phyloP scores from a whole-genome alignment of 2,113 vertebrate species.

The Hylia prasina region DNA sequence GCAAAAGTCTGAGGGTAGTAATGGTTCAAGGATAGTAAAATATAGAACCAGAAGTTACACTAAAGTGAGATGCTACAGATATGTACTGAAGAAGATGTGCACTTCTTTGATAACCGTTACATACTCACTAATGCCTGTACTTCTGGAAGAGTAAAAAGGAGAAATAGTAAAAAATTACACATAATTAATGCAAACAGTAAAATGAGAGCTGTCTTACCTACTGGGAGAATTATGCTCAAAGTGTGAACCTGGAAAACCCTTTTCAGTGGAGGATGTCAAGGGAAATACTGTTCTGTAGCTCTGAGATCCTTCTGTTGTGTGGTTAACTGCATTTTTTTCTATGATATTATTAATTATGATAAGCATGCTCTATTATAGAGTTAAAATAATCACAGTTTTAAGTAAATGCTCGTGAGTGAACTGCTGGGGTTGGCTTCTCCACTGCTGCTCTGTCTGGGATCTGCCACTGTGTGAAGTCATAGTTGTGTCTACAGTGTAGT shows the following conservation, averaged over 20 bases:
- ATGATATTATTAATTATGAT: background rate
- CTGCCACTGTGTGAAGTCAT: accelerated
- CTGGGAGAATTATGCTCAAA: background rate
- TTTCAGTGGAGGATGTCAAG: background rate
- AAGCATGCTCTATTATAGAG: background rate
- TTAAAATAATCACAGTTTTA: background rate
- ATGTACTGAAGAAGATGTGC: background rate
- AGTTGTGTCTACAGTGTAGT: accelerated
- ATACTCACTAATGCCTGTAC: background rate
- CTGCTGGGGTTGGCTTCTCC: background rate
- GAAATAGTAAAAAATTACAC: background rate
- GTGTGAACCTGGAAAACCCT: background rate
- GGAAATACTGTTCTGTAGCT: background rate
- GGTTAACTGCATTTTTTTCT: background rate
- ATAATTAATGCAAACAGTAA: background rate
- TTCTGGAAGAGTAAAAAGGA: background rate
- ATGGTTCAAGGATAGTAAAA: background rate
- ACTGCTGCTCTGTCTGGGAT: background rate
- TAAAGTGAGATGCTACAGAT: background rate
- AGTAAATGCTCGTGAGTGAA: background rate
- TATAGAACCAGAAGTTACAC: background rate
- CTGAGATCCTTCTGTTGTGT: background rate
- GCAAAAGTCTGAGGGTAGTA: background rate
- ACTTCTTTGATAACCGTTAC: background rate
- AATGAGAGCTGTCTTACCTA: background rate